These are phyloP conservation scores for Bombus cullumanus DNA, from an alignment of 1,140 invertebrate species.

Conservation along the genomic window DNA sequence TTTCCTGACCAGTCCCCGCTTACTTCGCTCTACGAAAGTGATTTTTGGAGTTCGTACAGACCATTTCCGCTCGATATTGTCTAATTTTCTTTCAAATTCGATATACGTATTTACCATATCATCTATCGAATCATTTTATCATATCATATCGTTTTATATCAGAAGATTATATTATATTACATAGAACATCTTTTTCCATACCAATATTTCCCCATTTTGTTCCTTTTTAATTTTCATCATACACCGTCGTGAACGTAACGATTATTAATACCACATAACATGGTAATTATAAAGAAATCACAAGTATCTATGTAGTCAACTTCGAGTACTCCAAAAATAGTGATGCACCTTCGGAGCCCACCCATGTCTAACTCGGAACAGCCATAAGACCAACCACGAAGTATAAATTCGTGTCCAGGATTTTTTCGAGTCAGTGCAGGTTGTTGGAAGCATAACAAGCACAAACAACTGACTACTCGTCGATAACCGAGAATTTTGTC, in stretches of 20 bases:
- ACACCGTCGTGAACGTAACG: too few species aligned
- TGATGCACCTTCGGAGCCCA: not conserved
- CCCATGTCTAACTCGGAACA: not conserved
- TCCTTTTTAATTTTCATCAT: too few species aligned
- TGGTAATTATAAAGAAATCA: not conserved
- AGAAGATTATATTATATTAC: too few species aligned
- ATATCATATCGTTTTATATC: too few species aligned
- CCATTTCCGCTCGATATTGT: not conserved
- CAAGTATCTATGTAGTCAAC: not conserved
- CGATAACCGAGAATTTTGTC: slow-evolving; percentile 4
- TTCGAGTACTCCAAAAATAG: not conserved
- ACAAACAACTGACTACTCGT: not conserved
- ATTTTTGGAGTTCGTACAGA: not conserved
- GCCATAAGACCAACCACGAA: not conserved
- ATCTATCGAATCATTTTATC: too few species aligned
- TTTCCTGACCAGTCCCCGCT: not conserved
- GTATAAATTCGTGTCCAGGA: not conserved
- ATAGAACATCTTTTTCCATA: too few species aligned
- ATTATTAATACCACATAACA: too few species aligned
- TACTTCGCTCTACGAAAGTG: not conserved
- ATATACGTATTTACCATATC: too few species aligned
- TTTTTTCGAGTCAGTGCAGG: not conserved
- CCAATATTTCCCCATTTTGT: too few species aligned
- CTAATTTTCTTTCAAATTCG: too few species aligned
- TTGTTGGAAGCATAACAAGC: slow-evolving; percentile 3